Base-by-base conservation (phyloP, 2,888 invertebrate genomes). In the Trilocha varians region DNA sequence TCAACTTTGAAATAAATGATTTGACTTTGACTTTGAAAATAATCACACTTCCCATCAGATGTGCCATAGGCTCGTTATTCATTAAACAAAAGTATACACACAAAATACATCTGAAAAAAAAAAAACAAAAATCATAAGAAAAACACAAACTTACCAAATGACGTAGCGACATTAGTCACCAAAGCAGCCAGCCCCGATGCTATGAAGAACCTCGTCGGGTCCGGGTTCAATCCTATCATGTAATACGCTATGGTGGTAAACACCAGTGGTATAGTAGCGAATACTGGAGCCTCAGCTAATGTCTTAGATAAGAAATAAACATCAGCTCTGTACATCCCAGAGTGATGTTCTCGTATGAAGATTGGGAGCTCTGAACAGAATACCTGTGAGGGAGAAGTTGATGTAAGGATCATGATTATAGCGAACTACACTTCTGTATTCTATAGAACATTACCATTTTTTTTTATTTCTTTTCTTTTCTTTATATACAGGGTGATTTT, bases 281-380 rank as follows among this genome's bases (percentile, higher is more conserved):
- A 96, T 36, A 96, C 88, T 0, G 98, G 98, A 1, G 94, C 82
- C 63, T 98, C 98, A 0, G 96, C 95, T 33, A 97, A 61, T 1
- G 95, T 96, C 83, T 97, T 98, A 42, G 95, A 93, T 16, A 98
- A 69, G 76, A 96, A 98, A 73, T 97, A 98, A 0, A 96, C 92
- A 57, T 95, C 95, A 0, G 94, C 93, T 39, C 97, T 87, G 62
- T 98, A 98, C 89, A 98, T 93, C 33, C 96, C 96, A 63, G 94
- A 95, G 48, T 91, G 90, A 59, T 97, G 92, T 69, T 98, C 97
- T 11, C 96, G 86, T 51, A 96, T 87, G 70, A 97, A 97, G 47
- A 97, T 91, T 0, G 96, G 96, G 25, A 96, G 83, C 67, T 98
- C 97, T 0, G 92, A 88, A 55, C 95, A 95, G 71, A 98, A 97